phyloP scores from a whole-genome alignment of 2,888 invertebrate genomes.

The Dolichopus griseipennis region DNA sequence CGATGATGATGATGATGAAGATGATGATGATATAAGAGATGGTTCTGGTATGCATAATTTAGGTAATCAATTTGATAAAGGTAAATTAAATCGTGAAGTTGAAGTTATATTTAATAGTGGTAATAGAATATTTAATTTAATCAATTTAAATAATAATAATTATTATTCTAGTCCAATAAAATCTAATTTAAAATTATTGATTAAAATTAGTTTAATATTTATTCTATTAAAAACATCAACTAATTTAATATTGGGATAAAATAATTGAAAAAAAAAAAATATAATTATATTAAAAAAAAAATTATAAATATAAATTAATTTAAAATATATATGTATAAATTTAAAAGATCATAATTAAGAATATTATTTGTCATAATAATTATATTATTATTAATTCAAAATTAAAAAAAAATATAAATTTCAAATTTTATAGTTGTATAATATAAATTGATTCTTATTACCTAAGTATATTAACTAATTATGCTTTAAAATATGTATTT shows the following conservation, averaged over 20 bases:
- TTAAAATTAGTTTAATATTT: slow-evolving; percentile 1
- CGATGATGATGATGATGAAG: slow-evolving; percentile 4
- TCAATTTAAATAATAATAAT: neutral
- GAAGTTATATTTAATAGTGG: slow-evolving; percentile 10
- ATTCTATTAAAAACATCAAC: neutral
- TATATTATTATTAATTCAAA: too few relatives aligned
- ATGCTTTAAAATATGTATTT: too few relatives aligned
- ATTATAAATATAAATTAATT: too few relatives aligned
- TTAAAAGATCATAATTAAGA: too few relatives aligned
- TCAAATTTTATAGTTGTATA: too few relatives aligned
- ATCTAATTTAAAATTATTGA: neutral
- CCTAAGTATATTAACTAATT: too few relatives aligned
- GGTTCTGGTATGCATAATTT: neutral
- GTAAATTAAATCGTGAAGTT: slow-evolving; percentile 9
- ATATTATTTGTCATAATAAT: too few relatives aligned
- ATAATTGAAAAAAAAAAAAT: neutral
- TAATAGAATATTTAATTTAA: neutral
- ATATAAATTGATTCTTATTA: too few relatives aligned
- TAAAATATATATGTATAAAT: too few relatives aligned
- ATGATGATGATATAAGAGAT: neutral
- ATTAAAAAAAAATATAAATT: too few relatives aligned
- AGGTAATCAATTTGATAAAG: slow-evolving; percentile 8
- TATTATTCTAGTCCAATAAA: slow-evolving; percentile 6
- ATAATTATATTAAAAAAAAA: neutral
- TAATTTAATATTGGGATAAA: neutral